These are phyloP conservation scores for Aurelia sp. DNA, from an alignment of 30 jellyfish, hydroid and myxozoan genomes.

Conservation along the genomic window DNA sequence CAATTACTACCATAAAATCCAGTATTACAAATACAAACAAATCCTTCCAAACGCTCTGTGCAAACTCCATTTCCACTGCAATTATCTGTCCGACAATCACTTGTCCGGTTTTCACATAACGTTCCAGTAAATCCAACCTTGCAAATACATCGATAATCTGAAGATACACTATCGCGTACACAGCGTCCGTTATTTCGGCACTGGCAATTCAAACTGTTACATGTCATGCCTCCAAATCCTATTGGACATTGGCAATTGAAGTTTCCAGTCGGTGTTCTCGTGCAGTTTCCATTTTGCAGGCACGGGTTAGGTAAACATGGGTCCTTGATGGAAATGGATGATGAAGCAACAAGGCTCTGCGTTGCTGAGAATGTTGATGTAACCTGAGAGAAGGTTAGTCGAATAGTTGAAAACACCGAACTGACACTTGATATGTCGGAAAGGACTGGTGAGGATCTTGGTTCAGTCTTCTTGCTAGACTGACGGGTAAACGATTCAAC, in stretches of 20 bases:
- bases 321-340: background rate
- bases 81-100: conserved; percentile 65
- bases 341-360: background rate
- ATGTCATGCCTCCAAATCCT: conserved; percentile 82
- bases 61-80: conserved; percentile 79
- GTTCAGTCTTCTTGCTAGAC: too few relatives aligned
- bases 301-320: conserved; percentile 68
- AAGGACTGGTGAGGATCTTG: too few relatives aligned
- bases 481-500: too few relatives aligned
- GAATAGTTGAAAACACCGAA: too few relatives aligned
- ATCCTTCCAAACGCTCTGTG: conserved; percentile 75
- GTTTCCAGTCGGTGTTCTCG: conserved; percentile 11
- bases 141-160: conserved; percentile 70
- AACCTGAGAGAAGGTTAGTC: too few relatives aligned
- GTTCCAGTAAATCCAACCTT: conserved; percentile 72
- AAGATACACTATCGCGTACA: conserved; percentile 51
- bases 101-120: conserved; percentile 49
- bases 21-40: conserved; percentile 65
- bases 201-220: conserved; percentile 72
- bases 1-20: conserved; percentile 65
- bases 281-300: conserved; percentile 63
- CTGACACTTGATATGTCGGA: too few relatives aligned
- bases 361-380: too few relatives aligned
- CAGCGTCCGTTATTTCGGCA: conserved; percentile 86
- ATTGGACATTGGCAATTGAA: conserved; percentile 72